phyloP scores from a whole-genome alignment of 2,113 vertebrate species.

The Bettongia penicillata region DNA sequence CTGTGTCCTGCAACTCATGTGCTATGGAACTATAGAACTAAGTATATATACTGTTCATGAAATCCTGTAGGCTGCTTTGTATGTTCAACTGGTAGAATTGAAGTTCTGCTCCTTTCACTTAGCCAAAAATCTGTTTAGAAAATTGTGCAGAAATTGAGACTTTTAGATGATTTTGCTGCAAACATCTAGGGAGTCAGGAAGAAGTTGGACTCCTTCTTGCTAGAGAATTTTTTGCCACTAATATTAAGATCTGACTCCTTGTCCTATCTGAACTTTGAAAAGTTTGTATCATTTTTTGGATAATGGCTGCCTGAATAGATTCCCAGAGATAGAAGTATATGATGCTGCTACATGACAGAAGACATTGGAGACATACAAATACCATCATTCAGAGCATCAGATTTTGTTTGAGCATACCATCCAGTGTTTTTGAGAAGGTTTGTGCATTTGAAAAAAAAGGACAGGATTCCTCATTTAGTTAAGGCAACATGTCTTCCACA shows the following conservation, averaged over 20 bases:
- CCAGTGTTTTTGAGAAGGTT: conserved; percentile 84
- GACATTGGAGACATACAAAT: conserved; percentile 98
- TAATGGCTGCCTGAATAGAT: conserved; percentile 96
- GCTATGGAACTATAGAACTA: conserved; percentile 98
- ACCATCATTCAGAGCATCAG: conserved; percentile 89
- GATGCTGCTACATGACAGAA: conserved; percentile 91
- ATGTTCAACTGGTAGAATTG: conserved; percentile 98
- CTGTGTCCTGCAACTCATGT: conserved; percentile 98
- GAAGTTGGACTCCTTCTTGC: conserved; percentile 95
- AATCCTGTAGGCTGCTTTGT: conserved; percentile 99
- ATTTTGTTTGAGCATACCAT: conserved; percentile 97
- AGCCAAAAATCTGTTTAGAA: conserved; percentile 98
- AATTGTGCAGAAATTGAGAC: conserved; percentile 90
- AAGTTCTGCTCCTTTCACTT: conserved; percentile 99
- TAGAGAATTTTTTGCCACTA: conserved; percentile 89
- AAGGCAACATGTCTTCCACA: no score
- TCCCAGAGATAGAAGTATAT: conserved; percentile 98
- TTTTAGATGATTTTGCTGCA: conserved; percentile 98
- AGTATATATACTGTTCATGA: conserved; percentile 99
- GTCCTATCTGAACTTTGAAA: conserved; percentile 97
- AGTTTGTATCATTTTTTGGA: conserved; percentile 96
- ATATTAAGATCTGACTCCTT: conserved; percentile 98
- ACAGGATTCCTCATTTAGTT: no score
- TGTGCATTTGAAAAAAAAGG: no score
- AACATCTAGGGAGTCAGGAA: conserved; percentile 98